A percentile compares a stretch with the other conserved stretches of the same genome.
phyloP scores from a whole-genome alignment of 1,140 invertebrate species.

The Pantala flavescens region DNA sequence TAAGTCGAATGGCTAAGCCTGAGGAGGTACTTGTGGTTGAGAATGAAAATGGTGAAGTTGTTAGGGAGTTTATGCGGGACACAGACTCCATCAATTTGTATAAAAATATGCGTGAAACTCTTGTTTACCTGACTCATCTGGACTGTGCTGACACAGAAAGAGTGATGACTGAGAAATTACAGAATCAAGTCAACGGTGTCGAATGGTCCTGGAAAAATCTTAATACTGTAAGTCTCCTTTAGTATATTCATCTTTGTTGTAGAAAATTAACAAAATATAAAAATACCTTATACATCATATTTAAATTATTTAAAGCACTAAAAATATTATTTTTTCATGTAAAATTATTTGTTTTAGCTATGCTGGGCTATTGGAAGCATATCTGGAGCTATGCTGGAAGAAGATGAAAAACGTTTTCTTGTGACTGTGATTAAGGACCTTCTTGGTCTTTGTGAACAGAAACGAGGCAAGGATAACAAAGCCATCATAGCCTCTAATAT shows the following conservation, averaged over 20 bases:
- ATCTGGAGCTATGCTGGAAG: slow-evolving; percentile 97
- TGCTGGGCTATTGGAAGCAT: slow-evolving; percentile 99
- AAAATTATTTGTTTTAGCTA: too few species aligned
- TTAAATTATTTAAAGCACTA: too few species aligned
- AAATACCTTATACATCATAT: too few species aligned
- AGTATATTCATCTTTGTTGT: neutral
- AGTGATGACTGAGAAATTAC: slow-evolving; percentile 98
- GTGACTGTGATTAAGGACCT: slow-evolving; percentile 99
- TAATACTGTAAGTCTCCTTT: slow-evolving; percentile 61
- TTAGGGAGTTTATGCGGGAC: slow-evolving; percentile 99
- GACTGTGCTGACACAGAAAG: slow-evolving; percentile 95
- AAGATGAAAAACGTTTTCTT: slow-evolving; percentile 98
- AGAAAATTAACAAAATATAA: too few species aligned
- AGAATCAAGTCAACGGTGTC: slow-evolving; percentile 96
- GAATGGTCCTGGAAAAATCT: slow-evolving; percentile 99
- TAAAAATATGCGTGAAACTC: slow-evolving; percentile 98
- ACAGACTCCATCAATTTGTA: slow-evolving; percentile 99
- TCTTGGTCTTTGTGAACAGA: slow-evolving; percentile 96
- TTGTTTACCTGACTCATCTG: slow-evolving; percentile 98
- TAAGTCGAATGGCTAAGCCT: slow-evolving; percentile 98
- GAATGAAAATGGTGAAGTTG: slow-evolving; percentile 99
- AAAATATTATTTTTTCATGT: too few species aligned
- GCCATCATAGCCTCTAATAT: slow-evolving; percentile 99
- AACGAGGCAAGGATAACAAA: slow-evolving; percentile 99
- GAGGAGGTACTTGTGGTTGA: slow-evolving; percentile 99